Evolutionary conservation across 1,140 invertebrate species (phyloP), one percentile per base, ranked within the genome.

Genomic region (Asobara japonica): DNA sequence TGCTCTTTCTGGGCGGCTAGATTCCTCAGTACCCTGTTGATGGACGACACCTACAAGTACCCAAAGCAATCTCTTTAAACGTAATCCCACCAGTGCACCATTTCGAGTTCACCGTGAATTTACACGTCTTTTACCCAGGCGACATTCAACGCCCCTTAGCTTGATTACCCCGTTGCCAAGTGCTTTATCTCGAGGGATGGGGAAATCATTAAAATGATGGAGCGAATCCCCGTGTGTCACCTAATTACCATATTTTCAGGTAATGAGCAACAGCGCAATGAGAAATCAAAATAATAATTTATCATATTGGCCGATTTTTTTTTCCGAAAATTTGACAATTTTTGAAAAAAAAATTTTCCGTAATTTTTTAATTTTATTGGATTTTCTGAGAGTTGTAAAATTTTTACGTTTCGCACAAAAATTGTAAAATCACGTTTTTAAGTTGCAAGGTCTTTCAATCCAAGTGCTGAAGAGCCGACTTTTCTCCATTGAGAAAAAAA

Each of bases 1-100:
- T 93, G 92, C 80, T 96, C 95, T 78, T 96, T 98, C 83, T 97
- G 95, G 5, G 96, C 94, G 0, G 96, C 95, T 67, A 99, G 89
- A 87, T 98, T 98, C 45, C 97, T 91, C 73, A 99, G 89, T n/a
- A 99, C 97, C 75, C 97, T 93, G 88, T 98, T 98, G 79, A 98
- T 99, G n/a, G 97, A 98, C 6, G 97, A 99, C 41, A 98, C 97
- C 97, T 98, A 64, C 25, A 66, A 61, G 33, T 16, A 51, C 8
- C 2, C 51, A 16, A 62, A n/a, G 29, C 27, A 62, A 62, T 62
- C 27, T 62, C 25, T 62, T 62, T 33, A 62, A 30, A 13, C 13
- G 13, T 62, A 62, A 62, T 62, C 27, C n/a, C 29, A 18, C 11
- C 51, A 56, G 51, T 16, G 51, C 22, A 56, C 51, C 22, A n/a